Evolutionary conservation across 2,113 vertebrate species (phyloP).

Genomic region (Nycticryphes semicollaris): DNA sequence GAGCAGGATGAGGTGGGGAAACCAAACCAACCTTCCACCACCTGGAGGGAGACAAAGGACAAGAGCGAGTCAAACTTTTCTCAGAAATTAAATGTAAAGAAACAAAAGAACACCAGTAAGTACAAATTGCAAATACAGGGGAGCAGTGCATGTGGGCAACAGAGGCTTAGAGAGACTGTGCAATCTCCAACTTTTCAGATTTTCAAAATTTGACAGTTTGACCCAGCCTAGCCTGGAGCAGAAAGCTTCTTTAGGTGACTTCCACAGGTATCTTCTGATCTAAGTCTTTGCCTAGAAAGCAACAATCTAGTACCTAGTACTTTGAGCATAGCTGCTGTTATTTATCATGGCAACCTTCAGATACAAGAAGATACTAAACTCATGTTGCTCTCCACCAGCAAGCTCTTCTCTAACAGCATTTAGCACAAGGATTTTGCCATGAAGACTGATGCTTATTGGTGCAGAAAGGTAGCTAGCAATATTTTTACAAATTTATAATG

Average conservation of each 20-base stretch:
- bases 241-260: neutral
- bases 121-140: neutral
- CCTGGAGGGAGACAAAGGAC: neutral
- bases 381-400: neutral
- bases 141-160: neutral
- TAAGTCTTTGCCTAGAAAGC: neutral
- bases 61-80: neutral
- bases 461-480: neutral
- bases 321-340: neutral
- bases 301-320: neutral
- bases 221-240: neutral
- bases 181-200: neutral
- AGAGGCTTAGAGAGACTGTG: neutral
- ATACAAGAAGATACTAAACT: neutral
- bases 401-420: neutral
- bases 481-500: neutral
- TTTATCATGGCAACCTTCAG: neutral
- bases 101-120: neutral
- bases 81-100: neutral
- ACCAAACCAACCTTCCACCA: neutral
- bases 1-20: neutral
- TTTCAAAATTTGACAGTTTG: neutral
- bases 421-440: neutral
- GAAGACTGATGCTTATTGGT: neutral
- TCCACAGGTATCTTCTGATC: neutral